Conservation (phyloP, 2,113 vertebrate genomes). For the Xenotilapia longispinis region DNA sequence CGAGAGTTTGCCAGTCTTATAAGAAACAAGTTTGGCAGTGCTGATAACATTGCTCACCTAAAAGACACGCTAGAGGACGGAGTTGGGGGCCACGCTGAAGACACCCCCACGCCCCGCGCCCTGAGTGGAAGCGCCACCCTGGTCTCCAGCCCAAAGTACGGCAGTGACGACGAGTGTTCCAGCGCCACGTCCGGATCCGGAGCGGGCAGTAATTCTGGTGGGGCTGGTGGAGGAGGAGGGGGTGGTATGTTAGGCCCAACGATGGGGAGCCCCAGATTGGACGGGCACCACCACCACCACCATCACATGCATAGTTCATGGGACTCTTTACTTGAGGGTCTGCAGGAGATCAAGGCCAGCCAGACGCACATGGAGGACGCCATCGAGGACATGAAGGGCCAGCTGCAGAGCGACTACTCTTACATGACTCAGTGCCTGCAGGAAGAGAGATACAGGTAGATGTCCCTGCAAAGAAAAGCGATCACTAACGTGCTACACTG, state of each 20-base stretch:
- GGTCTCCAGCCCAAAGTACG: conserved; percentile 95
- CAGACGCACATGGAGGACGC: conserved; percentile 92
- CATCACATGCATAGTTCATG: conserved; percentile 77
- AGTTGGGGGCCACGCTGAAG: conserved; percentile 75
- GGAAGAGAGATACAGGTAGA: conserved; percentile 83
- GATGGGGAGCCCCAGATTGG: conserved; percentile 87
- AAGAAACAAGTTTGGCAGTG: conserved; percentile 96
- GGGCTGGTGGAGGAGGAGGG: conserved; percentile 65
- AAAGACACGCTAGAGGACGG: conserved; percentile 89
- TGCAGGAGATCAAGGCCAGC: conserved; percentile 91
- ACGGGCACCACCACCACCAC: conserved; percentile 82
- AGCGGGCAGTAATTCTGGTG: conserved; percentile 84
- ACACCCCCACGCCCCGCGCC: conserved; percentile 76
- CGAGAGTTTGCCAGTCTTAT: conserved; percentile 95
- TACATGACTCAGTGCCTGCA: conserved; percentile 98
- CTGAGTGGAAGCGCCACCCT: conserved; percentile 93
- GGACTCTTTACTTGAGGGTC: conserved; percentile 87
- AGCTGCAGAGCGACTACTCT: conserved; percentile 92
- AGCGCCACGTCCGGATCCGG: conserved; percentile 89
- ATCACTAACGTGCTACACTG: not conserved
- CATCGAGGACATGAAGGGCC: conserved; percentile 92
- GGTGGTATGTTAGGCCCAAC: conserved; percentile 62
- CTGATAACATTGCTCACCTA: conserved; percentile 93
- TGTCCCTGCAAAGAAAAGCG: not conserved
- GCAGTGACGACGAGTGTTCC: conserved; percentile 94